phyloP scores from a whole-genome alignment of 2,113 vertebrate genomes.

The Megaleporinus macrocephalus region DNA sequence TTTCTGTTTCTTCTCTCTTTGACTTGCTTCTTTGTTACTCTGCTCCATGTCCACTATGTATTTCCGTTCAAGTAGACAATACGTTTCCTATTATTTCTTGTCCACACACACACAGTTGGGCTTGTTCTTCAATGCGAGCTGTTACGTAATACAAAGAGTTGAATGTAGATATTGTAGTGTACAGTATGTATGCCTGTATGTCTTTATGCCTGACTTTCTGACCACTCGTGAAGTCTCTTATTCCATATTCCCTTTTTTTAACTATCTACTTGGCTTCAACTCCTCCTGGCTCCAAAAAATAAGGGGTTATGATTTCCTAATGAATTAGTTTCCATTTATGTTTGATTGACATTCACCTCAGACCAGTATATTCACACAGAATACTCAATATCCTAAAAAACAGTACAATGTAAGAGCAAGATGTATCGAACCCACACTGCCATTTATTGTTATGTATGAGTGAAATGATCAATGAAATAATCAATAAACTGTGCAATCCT shows the following conservation, averaged over 20 bases:
- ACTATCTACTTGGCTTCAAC: not conserved
- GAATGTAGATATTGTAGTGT: slow-evolving; percentile 26
- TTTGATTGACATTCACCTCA: not conserved
- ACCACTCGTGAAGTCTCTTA: not conserved
- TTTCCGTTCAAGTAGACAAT: not conserved
- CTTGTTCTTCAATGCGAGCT: not conserved
- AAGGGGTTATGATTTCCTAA: not conserved
- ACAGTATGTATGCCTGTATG: not conserved
- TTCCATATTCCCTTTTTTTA: slow-evolving; percentile 6
- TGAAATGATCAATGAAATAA: not conserved
- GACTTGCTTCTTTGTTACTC: not conserved
- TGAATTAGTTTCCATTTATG: not conserved
- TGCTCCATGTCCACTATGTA: not conserved
- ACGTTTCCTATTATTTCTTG: not conserved
- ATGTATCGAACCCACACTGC: slow-evolving; percentile 46
- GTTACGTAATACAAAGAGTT: slow-evolving; percentile 5
- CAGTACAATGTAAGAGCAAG: slow-evolving; percentile 18
- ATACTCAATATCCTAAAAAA: slow-evolving; percentile 23
- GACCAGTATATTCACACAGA: not conserved
- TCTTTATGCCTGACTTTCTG: slow-evolving; percentile 7
- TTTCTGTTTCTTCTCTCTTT: not conserved
- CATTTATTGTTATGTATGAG: slow-evolving; percentile 49
- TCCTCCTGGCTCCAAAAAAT: slow-evolving; percentile 7
- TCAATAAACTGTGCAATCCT: slow-evolving; percentile 25
- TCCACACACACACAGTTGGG: not conserved